Conservation (phyloP, 2,888 invertebrate species). For the Opisthograptis luteolata region DNA sequence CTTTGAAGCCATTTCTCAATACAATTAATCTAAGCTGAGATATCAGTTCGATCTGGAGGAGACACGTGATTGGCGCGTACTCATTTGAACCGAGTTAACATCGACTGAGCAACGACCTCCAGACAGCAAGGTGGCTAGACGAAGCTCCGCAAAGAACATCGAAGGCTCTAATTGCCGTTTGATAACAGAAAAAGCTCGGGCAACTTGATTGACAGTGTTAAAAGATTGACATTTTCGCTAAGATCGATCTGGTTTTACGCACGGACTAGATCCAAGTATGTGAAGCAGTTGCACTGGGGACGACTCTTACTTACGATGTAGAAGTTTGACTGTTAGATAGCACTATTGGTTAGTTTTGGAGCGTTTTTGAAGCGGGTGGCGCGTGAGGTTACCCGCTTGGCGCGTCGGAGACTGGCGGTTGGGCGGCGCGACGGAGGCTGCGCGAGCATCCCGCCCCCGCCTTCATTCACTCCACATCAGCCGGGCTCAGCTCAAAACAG, state of each 20-base stretch:
- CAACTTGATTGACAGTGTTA: slow-evolving; percentile 44
- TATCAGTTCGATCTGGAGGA: slow-evolving; percentile 32
- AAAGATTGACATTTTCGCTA: slow-evolving; percentile 53
- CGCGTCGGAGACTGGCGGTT: slow-evolving; percentile 75
- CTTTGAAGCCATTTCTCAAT: neutral
- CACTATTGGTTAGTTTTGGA: slow-evolving; percentile 62
- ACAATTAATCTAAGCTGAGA: slow-evolving; percentile 4
- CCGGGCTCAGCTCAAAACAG: slow-evolving; percentile 73
- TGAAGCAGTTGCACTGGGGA: slow-evolving; percentile 13
- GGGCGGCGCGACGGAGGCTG: slow-evolving; percentile 74
- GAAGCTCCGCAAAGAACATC: slow-evolving; percentile 49
- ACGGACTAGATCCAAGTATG: slow-evolving; percentile 23
- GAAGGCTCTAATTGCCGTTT: slow-evolving; percentile 57
- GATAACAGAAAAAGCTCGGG: slow-evolving; percentile 50
- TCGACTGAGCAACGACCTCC: slow-evolving; percentile 66
- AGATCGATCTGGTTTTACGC: slow-evolving; percentile 47
- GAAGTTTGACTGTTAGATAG: slow-evolving; percentile 58
- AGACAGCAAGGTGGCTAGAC: slow-evolving; percentile 71
- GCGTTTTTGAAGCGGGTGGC: slow-evolving; percentile 50
- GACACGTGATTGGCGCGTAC: slow-evolving; percentile 66
- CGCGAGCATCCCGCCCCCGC: slow-evolving; percentile 73
- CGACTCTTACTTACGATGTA: slow-evolving; percentile 64
- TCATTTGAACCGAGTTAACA: slow-evolving; percentile 49
- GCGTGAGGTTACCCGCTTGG: slow-evolving; percentile 67
- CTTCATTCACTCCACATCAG: slow-evolving; percentile 77